phyloP scores from a whole-genome alignment of 2,113 vertebrate species.

The Delphinapterus leucas region DNA sequence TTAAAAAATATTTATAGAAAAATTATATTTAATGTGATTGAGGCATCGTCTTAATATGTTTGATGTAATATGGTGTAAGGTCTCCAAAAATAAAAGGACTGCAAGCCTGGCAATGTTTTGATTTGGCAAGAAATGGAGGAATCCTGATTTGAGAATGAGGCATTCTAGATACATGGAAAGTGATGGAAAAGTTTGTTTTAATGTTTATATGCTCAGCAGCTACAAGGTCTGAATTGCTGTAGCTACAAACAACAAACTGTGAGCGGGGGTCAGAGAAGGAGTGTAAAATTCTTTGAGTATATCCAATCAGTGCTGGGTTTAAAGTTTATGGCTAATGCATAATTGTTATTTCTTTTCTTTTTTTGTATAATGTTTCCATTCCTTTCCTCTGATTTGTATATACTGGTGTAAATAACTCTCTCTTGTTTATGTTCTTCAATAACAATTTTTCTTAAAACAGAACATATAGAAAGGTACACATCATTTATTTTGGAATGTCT shows the following conservation, averaged over 20 bases:
- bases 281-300: not conserved
- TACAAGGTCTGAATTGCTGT: not conserved
- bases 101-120: not conserved
- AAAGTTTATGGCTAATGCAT: conserved; percentile 63
- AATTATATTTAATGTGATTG: not conserved
- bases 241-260: not conserved
- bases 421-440: conserved; percentile 62
- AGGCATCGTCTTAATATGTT: not conserved
- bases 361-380: conserved; percentile 64
- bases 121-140: not conserved
- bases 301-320: conserved; percentile 59
- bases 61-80: not conserved
- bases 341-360: conserved; percentile 67
- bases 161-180: not conserved
- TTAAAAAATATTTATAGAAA: not conserved
- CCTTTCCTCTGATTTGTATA: conserved; percentile 68
- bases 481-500: conserved; percentile 40
- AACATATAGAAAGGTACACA: conserved; percentile 44
- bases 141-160: not conserved
- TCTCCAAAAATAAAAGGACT: not conserved
- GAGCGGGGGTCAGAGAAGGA: not conserved
- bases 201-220: conserved; percentile 29
- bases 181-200: not conserved
- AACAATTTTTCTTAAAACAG: conserved; percentile 62
- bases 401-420: conserved; percentile 56